Evolutionary conservation across 2,113 vertebrate species (phyloP).

Genomic region (Montifringilla adamsi): DNA sequence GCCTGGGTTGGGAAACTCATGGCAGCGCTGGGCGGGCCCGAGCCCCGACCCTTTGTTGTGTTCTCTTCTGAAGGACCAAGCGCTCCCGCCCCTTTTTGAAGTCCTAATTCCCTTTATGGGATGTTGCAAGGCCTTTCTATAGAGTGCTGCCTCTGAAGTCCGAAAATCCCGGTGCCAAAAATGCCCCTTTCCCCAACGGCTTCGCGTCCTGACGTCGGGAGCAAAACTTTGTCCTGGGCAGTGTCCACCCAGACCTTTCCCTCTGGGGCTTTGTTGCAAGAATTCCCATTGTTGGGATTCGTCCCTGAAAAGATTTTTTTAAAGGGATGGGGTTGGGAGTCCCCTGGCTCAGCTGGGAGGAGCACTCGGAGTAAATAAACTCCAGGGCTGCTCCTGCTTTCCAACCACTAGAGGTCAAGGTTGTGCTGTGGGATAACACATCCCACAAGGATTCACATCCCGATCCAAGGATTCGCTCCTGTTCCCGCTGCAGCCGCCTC

Average conservation of each 20-base stretch:
- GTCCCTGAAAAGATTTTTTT: not conserved
- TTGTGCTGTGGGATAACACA: not conserved
- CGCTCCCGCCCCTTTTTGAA: conserved; percentile 23
- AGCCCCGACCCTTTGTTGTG: conserved; percentile 43
- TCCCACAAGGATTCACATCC: not conserved
- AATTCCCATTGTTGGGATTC: not conserved
- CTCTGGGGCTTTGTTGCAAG: not conserved
- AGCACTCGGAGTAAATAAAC: not conserved
- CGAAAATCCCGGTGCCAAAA: not conserved
- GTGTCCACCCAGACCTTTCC: not conserved
- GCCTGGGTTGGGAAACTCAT: not conserved
- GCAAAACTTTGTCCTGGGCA: not conserved
- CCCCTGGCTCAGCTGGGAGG: not conserved
- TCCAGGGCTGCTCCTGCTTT: not conserved
- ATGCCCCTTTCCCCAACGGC: not conserved
- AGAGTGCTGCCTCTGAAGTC: conserved; percentile 8
- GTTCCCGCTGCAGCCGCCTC: fast-evolving
- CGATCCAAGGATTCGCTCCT: fast-evolving
- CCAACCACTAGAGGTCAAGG: conserved; percentile 75
- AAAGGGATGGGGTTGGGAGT: not conserved
- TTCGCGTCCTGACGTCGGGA: not conserved
- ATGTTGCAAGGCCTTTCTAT: conserved; percentile 41
- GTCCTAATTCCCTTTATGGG: conserved; percentile 34
- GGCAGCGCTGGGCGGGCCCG: not conserved
- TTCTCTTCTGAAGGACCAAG: conserved; percentile 31